A percentile compares a stretch with the other conserved stretches of the same genome.
These are phyloP conservation scores for Linepithema humile DNA, from an alignment of 1,140 invertebrate genomes.

Conservation along the genomic window DNA sequence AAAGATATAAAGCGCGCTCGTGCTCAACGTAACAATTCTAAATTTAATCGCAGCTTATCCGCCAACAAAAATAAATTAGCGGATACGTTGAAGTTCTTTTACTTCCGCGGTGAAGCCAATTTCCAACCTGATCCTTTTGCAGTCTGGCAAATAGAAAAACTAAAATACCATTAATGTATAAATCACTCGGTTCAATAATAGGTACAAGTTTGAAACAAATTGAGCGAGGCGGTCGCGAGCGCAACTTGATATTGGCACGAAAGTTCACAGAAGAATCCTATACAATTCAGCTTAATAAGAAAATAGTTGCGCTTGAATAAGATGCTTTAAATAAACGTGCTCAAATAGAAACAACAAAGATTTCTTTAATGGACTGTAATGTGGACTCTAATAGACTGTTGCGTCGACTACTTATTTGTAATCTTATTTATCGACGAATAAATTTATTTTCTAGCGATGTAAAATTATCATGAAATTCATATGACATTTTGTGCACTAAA, in stretches of 20 bases:
- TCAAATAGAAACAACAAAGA: not conserved
- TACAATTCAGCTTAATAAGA: not conserved
- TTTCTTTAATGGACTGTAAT: no score
- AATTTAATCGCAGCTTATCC: conserved; percentile 41
- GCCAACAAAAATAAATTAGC: conserved; percentile 50
- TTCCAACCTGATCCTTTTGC: conserved; percentile 27
- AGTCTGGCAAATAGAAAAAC: conserved; percentile 32
- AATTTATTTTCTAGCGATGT: no score
- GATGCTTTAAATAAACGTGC: not conserved
- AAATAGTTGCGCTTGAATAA: conserved; percentile 3
- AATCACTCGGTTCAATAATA: conserved; percentile 16
- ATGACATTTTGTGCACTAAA: no score
- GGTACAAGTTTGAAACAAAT: conserved; percentile 18
- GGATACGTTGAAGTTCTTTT: conserved; percentile 34
- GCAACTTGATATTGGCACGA: not conserved
- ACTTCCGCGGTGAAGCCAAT: conserved; percentile 26
- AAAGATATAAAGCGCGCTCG: conserved; percentile 33
- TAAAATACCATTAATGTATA: conserved; percentile 32
- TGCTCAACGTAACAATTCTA: not conserved
- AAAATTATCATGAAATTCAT: no score
- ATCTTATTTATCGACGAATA: not conserved
- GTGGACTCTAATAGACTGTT: no score
- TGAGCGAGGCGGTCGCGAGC: conserved; percentile 14
- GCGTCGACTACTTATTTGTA: not conserved
- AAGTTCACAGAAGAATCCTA: conserved; percentile 23